phyloP scores from a whole-genome alignment of 2,113 vertebrate genomes.

The Zootoca vivipara region DNA sequence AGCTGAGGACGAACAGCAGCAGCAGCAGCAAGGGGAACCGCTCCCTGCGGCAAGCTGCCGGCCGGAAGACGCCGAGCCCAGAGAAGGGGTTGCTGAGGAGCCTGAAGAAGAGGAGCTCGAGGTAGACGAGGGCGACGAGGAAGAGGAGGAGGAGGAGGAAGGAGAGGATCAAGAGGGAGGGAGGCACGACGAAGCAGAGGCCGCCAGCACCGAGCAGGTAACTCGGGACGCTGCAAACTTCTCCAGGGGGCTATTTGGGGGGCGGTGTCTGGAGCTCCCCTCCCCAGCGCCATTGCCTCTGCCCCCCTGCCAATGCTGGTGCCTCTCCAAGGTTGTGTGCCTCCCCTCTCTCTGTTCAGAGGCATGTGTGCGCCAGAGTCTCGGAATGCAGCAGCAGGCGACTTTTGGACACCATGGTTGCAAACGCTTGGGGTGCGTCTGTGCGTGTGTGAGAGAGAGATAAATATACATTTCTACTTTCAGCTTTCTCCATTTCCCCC shows the following conservation, averaged over 20 bases:
- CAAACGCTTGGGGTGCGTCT: background rate
- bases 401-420: background rate
- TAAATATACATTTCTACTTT: background rate
- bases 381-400: background rate
- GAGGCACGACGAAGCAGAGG: slow-evolving; percentile 34
- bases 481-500: background rate
- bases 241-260: background rate
- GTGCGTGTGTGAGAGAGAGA: background rate
- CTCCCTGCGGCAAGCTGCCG: slow-evolving; percentile 8
- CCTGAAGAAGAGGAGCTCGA: background rate
- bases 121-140: background rate
- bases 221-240: slow-evolving; percentile 5
- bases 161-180: background rate
- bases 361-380: background rate
- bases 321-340: background rate
- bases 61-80: background rate
- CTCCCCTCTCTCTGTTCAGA: background rate
- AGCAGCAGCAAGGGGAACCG: background rate
- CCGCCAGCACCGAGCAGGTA: slow-evolving; percentile 66
- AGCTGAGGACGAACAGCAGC: slow-evolving; percentile 11
- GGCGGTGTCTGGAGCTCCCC: background rate
- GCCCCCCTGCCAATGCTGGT: background rate
- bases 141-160: background rate
- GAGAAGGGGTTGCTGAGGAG: background rate
- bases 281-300: background rate